Base-by-base conservation (phyloP, 2,888 invertebrate species). In the Acronicta leporina region DNA sequence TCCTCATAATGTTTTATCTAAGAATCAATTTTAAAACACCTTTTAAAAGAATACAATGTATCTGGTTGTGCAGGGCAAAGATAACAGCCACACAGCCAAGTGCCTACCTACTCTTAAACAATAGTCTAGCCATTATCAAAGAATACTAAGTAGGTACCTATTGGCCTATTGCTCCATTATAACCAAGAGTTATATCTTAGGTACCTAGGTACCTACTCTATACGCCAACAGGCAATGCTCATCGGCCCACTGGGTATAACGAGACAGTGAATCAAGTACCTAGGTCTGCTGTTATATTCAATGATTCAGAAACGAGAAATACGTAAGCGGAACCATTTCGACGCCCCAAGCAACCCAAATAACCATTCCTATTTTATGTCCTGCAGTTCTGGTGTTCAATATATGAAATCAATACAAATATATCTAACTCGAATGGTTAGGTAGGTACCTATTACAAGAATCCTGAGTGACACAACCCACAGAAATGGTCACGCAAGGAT, bases 401-500 rank as follows among this genome's bases (percentile, higher is more conserved):
- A n/a, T n/a, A n/a, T n/a, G n/a, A n/a, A n/a, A n/a, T n/a, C n/a
- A n/a, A n/a, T n/a, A n/a, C n/a, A n/a, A n/a, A n/a, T n/a, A n/a
- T n/a, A n/a, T n/a, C n/a, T n/a, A n/a, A n/a, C n/a, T n/a, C n/a
- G n/a, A n/a, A n/a, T n/a, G n/a, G n/a, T n/a, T n/a, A n/a, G n/a
- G n/a, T n/a, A n/a, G n/a, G n/a, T n/a, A n/a, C n/a, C n/a, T n/a
- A n/a, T n/a, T n/a, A 33, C 10, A 1, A 11, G 3, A 30, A 30
- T 8, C 1, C 30, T 9, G 30, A 30, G 9, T 30, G 30, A 33
- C 38, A 42, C 60, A 76, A 75, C 70, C 75, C 56, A 62, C 55
- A 68, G 66, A 54, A 56, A 59, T 42, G 42, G 58, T 16, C 48
- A 58, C 27, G 52, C 64, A 69, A 69, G 15, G 53, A 25, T 46